Evolutionary conservation across 2,113 vertebrate species (phyloP).

Genomic region (Coturnix japonica): DNA sequence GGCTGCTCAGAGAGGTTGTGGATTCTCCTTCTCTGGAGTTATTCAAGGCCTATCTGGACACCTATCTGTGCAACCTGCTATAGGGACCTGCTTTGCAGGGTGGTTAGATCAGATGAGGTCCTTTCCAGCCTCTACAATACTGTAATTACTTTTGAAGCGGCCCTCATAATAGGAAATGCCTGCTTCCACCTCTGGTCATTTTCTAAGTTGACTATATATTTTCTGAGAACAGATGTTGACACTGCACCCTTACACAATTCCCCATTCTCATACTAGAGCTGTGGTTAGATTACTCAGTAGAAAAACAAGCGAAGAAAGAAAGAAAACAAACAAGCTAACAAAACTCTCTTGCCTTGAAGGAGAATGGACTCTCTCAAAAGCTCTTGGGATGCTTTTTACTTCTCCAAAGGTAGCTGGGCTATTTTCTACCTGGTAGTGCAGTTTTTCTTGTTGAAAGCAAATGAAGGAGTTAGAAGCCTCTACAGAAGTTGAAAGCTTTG

Average conservation of each 20-base stretch:
- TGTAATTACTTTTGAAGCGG: no score
- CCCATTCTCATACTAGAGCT: neutral
- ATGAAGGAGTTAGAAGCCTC: neutral
- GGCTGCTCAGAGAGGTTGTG: no score
- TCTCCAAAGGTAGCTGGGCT: neutral
- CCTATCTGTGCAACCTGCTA: no score
- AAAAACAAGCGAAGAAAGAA: neutral
- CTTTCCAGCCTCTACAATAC: no score
- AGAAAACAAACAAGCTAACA: neutral
- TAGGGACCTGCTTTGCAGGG: no score
- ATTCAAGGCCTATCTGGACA: no score
- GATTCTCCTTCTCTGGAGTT: no score
- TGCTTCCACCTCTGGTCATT: neutral
- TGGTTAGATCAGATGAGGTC: no score
- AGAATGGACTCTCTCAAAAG: neutral
- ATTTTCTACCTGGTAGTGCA: neutral
- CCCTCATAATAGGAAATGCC: neutral
- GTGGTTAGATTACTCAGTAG: neutral
- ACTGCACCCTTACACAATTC: accelerated
- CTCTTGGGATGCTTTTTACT: neutral
- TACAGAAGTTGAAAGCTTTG: neutral
- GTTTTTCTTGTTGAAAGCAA: neutral
- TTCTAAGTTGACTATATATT: neutral
- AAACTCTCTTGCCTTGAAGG: neutral
- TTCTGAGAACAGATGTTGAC: constrained; percentile 13